Percentiles rank a stretch among this genome's conserved stretches.
These are phyloP conservation scores for Sebastes fasciatus DNA, from an alignment of 2,113 vertebrate genomes.

Conservation along the genomic window DNA sequence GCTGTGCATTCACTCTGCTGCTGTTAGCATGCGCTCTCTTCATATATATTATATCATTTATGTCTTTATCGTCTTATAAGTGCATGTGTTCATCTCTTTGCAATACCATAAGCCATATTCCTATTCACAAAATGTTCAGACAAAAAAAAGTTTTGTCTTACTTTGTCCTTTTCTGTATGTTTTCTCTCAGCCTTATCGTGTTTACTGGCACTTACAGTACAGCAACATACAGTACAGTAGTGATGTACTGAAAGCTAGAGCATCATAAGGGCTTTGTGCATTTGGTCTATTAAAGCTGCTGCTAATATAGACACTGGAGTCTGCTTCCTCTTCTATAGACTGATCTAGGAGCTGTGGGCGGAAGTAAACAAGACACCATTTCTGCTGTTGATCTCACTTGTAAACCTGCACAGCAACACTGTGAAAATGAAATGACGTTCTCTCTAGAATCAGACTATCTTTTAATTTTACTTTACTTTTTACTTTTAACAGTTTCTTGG, in stretches of 20 bases:
- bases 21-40: background rate
- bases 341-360: background rate
- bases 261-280: background rate
- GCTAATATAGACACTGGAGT: background rate
- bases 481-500: background rate
- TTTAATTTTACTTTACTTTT: background rate
- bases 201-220: background rate
- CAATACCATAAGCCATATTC: background rate
- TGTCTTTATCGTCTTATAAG: constrained; percentile 10
- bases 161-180: no score
- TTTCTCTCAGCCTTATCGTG: no score
- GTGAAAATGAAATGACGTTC: background rate
- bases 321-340: background rate
- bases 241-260: background rate
- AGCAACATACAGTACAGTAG: background rate
- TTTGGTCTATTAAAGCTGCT: background rate
- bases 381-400: background rate
- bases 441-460: background rate
- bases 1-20: constrained; percentile 20
- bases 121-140: background rate
- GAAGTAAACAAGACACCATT: constrained; percentile 1
- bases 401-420: background rate
- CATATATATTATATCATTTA: background rate
- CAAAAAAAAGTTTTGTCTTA: background rate
- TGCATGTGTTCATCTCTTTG: background rate